Conservation (phyloP, 1,140 invertebrate species). For the Bombus picipes region DNA sequence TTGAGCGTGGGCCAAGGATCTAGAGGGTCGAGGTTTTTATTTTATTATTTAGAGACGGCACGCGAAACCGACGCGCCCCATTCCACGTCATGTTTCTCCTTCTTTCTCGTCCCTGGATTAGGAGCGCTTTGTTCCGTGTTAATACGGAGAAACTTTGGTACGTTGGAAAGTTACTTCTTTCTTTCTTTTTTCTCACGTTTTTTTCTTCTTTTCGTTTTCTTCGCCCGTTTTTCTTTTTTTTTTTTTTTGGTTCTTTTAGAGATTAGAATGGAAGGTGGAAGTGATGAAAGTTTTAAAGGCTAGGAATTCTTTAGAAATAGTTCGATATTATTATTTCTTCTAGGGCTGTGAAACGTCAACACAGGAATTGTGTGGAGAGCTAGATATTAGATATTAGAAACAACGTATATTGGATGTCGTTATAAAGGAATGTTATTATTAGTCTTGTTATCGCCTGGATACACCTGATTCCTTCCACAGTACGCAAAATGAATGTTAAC, state of each 20-base stretch:
- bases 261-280: not conserved
- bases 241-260: not conserved
- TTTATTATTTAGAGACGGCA: constrained; percentile 71
- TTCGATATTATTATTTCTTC: not conserved
- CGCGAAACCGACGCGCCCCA: constrained; percentile 50
- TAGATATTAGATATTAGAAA: not conserved
- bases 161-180: not conserved
- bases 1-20: constrained; percentile 69
- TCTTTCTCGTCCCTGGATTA: constrained; percentile 35
- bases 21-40: constrained; percentile 64
- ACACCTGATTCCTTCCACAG: not conserved
- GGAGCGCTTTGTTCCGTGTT: constrained; percentile 42
- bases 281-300: not conserved
- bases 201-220: not conserved
- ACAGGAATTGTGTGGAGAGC: not conserved
- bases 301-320: not conserved
- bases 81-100: constrained; percentile 35
- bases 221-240: not conserved
- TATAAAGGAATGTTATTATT: constrained; percentile 29
- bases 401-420: constrained; percentile 1
- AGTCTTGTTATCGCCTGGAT: not conserved
- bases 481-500: not conserved
- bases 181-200: not conserved
- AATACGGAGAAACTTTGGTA: constrained; percentile 22
- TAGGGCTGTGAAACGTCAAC: not conserved